Base-by-base conservation (phyloP, 2,888 invertebrate genomes). In the Drosophila histrio region DNA sequence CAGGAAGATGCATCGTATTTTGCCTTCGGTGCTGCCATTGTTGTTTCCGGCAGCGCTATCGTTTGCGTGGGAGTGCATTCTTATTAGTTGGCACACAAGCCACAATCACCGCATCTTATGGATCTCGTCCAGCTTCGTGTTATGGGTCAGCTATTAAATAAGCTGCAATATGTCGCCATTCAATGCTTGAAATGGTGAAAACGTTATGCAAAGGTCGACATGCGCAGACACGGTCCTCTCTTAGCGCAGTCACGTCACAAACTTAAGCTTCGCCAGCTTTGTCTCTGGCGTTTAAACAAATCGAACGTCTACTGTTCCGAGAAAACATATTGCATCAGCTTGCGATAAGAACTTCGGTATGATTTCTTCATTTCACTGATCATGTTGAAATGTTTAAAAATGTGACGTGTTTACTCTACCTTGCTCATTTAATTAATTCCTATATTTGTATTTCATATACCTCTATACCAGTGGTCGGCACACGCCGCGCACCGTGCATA, bases 1-100 rank as follows among this genome's bases (percentile, higher is more conserved):
- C 32, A 96, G 93, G 90, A 96, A 96, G 91, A 97, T 96, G 86
- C 96, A 96, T 53, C 96, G 93, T 72, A 97, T 96, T 6, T 95
- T 94, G 4, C 96, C 96, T 88, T 96, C 95, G 49, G 94, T 93
- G 8, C 94, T 94, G 74, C 94, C 94, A 3, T 94, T 94, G 84
- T 94, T 94, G 26, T 19, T 46, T 8, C 38, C 75, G 17, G 36
- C 30, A 7, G 57, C 62, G 38, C 56, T 47, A 24, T 81, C 84
- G 38, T 52, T 83, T 38, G 71, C 46, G 47, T 82, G 83, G 30
- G 77, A 44, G 39, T 85, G 73, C 86, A 80, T 86, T 22, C 13
- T 66, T 61, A 46, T 63, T 36, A 34, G 26, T 47, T 47, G 43
- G n/a, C n/a, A n/a, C 59, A 67, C 57, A 19, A 15, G n/a, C 13